phyloP scores from a whole-genome alignment of 2,888 invertebrate species.

The Eucera pruinosa region DNA sequence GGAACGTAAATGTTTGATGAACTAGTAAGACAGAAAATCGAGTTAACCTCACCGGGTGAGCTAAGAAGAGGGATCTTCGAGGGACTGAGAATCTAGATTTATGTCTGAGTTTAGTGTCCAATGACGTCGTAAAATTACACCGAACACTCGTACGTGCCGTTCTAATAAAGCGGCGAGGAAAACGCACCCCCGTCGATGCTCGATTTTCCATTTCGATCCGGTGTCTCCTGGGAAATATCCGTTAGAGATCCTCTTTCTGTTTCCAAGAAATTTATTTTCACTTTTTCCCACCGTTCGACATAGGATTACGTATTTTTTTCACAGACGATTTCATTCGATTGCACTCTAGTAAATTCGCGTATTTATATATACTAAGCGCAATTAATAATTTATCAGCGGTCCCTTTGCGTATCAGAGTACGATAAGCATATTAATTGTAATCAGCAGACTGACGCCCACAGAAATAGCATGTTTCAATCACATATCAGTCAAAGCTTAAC shows the following conservation, averaged over 20 bases:
- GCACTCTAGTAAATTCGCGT: background rate
- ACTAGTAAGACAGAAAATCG: conserved; percentile 56
- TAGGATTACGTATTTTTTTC: background rate
- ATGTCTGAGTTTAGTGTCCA: conserved; percentile 63
- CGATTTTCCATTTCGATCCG: conserved; percentile 53
- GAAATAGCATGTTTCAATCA: conserved; percentile 31
- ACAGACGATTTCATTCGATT: conserved; percentile 24
- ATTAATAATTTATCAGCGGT: conserved; percentile 6
- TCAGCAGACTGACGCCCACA: conserved; percentile 1
- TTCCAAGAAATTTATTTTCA: conserved; percentile 68
- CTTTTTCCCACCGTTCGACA: conserved; percentile 14
- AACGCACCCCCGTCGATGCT: conserved; percentile 61
- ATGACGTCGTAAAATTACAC: conserved; percentile 73
- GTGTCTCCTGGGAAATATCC: conserved; percentile 62
- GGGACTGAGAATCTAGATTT: conserved; percentile 63
- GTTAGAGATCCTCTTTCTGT: conserved; percentile 54
- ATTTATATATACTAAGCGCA: conserved; percentile 3
- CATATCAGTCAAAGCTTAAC: conserved; percentile 1
- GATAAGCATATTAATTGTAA: conserved; percentile 39
- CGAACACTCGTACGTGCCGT: conserved; percentile 69
- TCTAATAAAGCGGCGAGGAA: conserved; percentile 75
- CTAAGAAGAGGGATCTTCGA: conserved; percentile 27
- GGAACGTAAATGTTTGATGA: conserved; percentile 59
- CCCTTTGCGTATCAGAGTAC: conserved; percentile 19
- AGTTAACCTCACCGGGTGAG: conserved; percentile 34